phyloP scores from a whole-genome alignment of 2,888 invertebrate genomes.

The Caenorhabditis sulstoni region DNA sequence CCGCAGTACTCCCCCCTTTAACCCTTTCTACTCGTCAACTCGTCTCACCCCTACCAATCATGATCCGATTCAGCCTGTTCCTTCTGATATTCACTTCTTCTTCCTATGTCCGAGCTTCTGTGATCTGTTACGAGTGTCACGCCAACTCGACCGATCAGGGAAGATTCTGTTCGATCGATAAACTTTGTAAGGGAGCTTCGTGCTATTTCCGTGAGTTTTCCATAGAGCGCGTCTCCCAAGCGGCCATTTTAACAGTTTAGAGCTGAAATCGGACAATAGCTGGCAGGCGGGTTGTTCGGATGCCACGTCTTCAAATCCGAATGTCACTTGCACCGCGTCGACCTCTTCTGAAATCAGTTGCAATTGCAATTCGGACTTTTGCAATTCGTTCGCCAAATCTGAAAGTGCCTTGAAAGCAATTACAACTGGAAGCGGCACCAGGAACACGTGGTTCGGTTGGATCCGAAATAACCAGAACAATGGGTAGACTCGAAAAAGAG shows the following conservation, averaged over 20 bases:
- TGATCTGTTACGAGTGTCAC: conserved; percentile 63
- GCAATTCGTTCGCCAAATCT: conserved; percentile 44
- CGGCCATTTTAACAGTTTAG: conserved; percentile 12
- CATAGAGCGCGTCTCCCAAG: not conserved
- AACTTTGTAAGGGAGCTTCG: conserved; percentile 60
- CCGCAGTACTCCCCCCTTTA: too few relatives aligned
- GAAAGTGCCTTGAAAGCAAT: conserved; percentile 19
- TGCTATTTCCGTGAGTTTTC: conserved; percentile 61
- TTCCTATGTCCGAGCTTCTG: conserved; percentile 3
- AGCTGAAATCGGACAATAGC: conserved; percentile 21
- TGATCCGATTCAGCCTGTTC: not conserved
- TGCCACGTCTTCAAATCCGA: conserved; percentile 12
- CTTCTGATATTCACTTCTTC: conserved; percentile 2
- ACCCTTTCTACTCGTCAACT: too few relatives aligned
- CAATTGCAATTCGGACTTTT: conserved; percentile 52
- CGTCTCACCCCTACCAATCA: too few relatives aligned
- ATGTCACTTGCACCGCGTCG: conserved; percentile 37
- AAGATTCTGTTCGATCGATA: conserved; percentile 65
- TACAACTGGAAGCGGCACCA: not conserved
- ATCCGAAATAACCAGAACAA: not conserved
- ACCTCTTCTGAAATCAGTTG: conserved; percentile 23
- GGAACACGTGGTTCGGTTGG: not conserved
- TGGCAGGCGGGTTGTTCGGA: conserved; percentile 52
- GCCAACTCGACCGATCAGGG: conserved; percentile 61
- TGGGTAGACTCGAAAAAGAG: conserved; percentile 4